Conservation (phyloP, 2,113 vertebrate species). For the Caranx melampygus region DNA sequence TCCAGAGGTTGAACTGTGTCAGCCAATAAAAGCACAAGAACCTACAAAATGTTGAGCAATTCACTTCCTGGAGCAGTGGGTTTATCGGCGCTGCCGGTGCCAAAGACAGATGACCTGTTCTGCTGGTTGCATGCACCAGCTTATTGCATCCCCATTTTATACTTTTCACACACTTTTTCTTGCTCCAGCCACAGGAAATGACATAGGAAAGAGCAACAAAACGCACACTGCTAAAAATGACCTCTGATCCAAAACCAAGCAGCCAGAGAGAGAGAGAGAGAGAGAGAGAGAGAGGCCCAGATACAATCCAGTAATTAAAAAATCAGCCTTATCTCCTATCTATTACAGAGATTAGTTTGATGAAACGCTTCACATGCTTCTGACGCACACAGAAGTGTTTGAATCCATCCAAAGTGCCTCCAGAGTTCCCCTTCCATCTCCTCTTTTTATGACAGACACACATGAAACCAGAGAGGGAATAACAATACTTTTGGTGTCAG, state of each 20-base stretch:
- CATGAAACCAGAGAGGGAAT: slow-evolving; percentile 68
- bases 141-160: slow-evolving; percentile 15
- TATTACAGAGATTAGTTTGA: slow-evolving; percentile 19
- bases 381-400: slow-evolving; percentile 7
- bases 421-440: slow-evolving; percentile 12
- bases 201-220: slow-evolving; percentile 20
- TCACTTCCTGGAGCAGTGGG: slow-evolving; percentile 66
- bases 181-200: slow-evolving; percentile 35
- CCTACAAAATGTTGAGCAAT: slow-evolving; percentile 67
- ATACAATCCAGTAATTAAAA: background rate
- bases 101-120: slow-evolving; percentile 55
- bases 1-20: slow-evolving; percentile 75
- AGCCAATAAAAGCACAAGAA: slow-evolving; percentile 79
- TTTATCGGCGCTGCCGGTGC: slow-evolving; percentile 35
- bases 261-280: slow-evolving; percentile 9
- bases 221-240: slow-evolving; percentile 24
- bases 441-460: slow-evolving; percentile 43
- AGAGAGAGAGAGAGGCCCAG: background rate
- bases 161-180: slow-evolving; percentile 39
- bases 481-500: slow-evolving; percentile 81
- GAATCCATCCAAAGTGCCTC: slow-evolving; percentile 14
- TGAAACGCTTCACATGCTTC: slow-evolving; percentile 15
- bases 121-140: slow-evolving; percentile 31
- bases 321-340: slow-evolving; percentile 12
- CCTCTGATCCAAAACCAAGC: slow-evolving; percentile 20